A percentile compares a stretch with the other conserved stretches of the same genome.
phyloP scores from a whole-genome alignment of 2,113 vertebrate genomes.

The Alouatta palliata region DNA sequence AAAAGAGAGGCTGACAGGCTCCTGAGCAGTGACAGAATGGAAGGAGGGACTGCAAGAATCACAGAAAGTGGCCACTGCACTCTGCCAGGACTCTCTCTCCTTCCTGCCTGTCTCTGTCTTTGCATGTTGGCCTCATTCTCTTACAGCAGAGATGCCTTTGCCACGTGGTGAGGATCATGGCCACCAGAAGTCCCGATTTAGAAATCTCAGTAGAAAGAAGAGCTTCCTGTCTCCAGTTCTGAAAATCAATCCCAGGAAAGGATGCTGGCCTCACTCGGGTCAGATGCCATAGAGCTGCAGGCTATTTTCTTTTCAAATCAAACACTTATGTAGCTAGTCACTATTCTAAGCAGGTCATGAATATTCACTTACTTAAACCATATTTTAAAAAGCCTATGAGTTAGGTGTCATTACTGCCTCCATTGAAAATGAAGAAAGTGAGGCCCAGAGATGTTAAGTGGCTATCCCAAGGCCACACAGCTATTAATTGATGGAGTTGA shows the following conservation, averaged over 20 bases:
- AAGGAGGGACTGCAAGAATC: not conserved
- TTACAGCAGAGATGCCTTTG: not conserved
- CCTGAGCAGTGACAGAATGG: not conserved
- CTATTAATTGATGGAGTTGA: not conserved
- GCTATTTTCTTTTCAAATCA: slow-evolving; percentile 41
- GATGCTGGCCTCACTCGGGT: not conserved
- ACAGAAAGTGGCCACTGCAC: not conserved
- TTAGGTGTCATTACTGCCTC: not conserved
- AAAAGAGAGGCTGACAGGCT: not conserved
- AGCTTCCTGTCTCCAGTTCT: slow-evolving; percentile 9
- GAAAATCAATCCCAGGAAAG: slow-evolving; percentile 35
- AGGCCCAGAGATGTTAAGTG: not conserved
- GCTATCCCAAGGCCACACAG: not conserved
- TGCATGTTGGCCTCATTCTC: not conserved
- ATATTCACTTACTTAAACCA: not conserved
- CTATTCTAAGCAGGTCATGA: not conserved
- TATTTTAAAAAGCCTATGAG: not conserved
- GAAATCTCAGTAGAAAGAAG: slow-evolving; percentile 29
- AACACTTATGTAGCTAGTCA: not conserved
- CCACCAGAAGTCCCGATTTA: not conserved
- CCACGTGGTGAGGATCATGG: not conserved
- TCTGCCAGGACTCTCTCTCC: not conserved
- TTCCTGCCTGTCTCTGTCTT: not conserved
- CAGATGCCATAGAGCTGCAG: not conserved
- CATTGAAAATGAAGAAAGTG: not conserved